A percentile compares a stretch with the other conserved stretches of the same genome.
phyloP scores from a whole-genome alignment of 2,888 invertebrate genomes.

The Oithona nana region DNA sequence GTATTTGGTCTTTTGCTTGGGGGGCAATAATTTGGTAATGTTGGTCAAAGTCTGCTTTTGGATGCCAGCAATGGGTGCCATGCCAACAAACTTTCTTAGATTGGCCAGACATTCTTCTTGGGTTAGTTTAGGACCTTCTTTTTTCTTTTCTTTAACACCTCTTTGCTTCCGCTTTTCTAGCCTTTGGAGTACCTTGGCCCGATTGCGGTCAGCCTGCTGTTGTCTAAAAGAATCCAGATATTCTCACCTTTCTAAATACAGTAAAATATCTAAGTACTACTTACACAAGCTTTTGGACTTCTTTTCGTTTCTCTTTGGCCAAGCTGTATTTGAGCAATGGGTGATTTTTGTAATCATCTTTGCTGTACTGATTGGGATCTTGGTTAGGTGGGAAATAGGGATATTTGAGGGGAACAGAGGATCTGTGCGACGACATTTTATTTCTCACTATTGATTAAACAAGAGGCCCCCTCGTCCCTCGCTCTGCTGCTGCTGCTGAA shows the following conservation, averaged over 20 bases:
- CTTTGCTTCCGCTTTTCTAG: neutral
- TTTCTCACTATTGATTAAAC: no score
- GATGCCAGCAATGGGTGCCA: neutral
- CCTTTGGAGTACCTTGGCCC: neutral
- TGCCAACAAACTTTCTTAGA: neutral
- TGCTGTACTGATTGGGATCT: neutral
- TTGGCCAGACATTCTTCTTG: neutral
- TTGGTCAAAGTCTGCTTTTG: neutral
- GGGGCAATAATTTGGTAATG: neutral
- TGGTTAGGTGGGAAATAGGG: slow-evolving; percentile 2
- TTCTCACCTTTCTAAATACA: no score
- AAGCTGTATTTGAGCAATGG: slow-evolving; percentile 1
- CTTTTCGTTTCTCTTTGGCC: neutral
- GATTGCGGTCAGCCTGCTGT: neutral
- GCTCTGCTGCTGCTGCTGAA: no score
- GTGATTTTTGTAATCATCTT: slow-evolving; percentile 4
- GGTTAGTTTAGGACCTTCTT: neutral
- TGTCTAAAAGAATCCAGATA: neutral
- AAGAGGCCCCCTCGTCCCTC: no score
- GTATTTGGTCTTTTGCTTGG: neutral
- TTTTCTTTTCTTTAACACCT: neutral
- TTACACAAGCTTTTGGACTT: neutral
- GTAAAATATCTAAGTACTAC: no score
- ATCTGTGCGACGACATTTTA: neutral
- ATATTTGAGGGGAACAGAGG: neutral